phyloP scores from a whole-genome alignment of 2,113 vertebrate species.

The Pterocles burchelli region DNA sequence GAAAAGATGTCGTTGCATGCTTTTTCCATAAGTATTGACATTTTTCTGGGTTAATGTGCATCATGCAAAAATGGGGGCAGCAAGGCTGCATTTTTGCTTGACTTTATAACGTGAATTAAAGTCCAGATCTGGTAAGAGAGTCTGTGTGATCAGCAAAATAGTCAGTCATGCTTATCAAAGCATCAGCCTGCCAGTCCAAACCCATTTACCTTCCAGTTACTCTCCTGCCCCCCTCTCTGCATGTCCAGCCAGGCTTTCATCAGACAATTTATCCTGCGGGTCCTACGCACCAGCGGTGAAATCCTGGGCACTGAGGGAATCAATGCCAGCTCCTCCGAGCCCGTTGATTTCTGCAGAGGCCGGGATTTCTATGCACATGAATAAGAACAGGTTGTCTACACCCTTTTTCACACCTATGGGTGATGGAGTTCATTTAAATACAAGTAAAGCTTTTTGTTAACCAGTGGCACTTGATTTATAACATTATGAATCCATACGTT shows the following conservation, averaged over 20 bases:
- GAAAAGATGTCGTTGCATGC: not conserved
- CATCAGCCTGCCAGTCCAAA: not conserved
- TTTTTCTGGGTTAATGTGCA: not conserved
- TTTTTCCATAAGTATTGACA: not conserved
- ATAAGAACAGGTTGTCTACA: not conserved
- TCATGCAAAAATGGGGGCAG: not conserved
- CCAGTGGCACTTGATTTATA: not conserved
- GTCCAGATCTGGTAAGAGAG: not conserved
- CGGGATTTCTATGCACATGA: slow-evolving; percentile 63
- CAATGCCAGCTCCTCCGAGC: not conserved
- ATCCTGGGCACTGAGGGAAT: not conserved
- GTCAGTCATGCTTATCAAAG: not conserved
- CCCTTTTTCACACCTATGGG: not conserved
- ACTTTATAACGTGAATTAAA: not conserved
- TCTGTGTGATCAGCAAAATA: not conserved
- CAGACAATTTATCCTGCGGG: not conserved
- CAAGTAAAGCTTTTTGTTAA: not conserved
- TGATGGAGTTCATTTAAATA: not conserved
- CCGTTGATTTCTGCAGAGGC: not conserved
- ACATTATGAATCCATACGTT: not conserved
- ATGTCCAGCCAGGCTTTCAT: not conserved
- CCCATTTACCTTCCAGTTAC: not conserved
- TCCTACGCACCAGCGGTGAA: not conserved
- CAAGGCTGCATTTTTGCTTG: not conserved
- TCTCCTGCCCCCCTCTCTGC: not conserved